Evolutionary conservation across 2,888 invertebrate genomes (phyloP).

Genomic region (Tholera decimalis): DNA sequence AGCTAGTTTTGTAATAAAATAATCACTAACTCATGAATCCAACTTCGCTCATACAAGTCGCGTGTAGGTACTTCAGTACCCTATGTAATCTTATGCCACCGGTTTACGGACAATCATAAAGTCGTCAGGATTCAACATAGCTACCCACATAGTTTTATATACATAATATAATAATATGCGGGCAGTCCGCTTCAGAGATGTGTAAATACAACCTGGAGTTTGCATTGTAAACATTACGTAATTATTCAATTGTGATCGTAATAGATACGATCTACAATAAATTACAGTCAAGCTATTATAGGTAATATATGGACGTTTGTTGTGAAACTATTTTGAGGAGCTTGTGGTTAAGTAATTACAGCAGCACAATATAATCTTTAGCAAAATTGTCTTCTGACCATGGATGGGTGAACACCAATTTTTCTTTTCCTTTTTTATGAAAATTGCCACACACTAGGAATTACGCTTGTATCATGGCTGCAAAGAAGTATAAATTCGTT

Average conservation of each 20-base stretch:
- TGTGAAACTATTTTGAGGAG: constrained; percentile 2
- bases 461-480: too few species aligned
- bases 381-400: too few species aligned
- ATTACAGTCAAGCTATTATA: constrained; percentile 28
- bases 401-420: too few species aligned
- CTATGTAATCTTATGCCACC: constrained; percentile 2
- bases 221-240: constrained; percentile 81
- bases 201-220: constrained; percentile 79
- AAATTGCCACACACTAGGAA: too few species aligned
- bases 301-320: constrained; percentile 9
- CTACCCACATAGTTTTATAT: constrained; percentile 46
- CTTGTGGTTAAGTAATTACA: too few species aligned
- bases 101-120: constrained; percentile 34
- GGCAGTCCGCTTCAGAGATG: constrained; percentile 58
- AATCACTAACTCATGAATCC: not conserved
- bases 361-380: too few species aligned
- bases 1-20: not conserved
- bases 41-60: not conserved
- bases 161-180: constrained; percentile 58
- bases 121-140: constrained; percentile 26
- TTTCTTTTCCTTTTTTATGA: too few species aligned
- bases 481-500: too few species aligned
- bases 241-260: constrained; percentile 81
- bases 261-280: constrained; percentile 56
- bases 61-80: not conserved